These are phyloP conservation scores for Orchesellides sinensis DNA, from an alignment of 2,888 invertebrate species.

Conservation along the genomic window DNA sequence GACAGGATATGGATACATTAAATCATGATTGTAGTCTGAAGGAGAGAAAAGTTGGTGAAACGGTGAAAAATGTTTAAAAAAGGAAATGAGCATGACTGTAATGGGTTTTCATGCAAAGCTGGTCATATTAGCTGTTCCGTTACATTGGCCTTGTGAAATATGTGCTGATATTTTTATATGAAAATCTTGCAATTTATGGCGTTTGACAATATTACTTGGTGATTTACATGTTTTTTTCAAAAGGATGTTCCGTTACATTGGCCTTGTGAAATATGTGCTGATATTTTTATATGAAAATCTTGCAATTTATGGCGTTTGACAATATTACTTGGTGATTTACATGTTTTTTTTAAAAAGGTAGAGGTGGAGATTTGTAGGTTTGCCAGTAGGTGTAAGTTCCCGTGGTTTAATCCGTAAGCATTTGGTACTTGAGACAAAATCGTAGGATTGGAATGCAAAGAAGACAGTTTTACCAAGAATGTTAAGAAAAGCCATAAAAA, in stretches of 20 bases:
- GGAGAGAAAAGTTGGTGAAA: slow-evolving; percentile 1
- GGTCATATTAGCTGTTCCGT: slow-evolving; percentile 45
- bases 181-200: slow-evolving; percentile 12
- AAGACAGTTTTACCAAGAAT: neutral
- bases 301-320: slow-evolving; percentile 28
- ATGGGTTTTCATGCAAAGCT: slow-evolving; percentile 55
- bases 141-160: neutral
- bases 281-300: slow-evolving; percentile 39
- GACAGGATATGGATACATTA: neutral
- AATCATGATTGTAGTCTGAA: slow-evolving; percentile 1
- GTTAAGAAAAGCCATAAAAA: neutral
- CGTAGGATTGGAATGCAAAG: neutral
- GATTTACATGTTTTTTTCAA: too few relatives aligned
- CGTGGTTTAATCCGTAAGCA: slow-evolving; percentile 4
- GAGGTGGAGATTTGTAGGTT: too few relatives aligned
- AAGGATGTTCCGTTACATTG: too few relatives aligned
- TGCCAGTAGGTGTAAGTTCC: too few relatives aligned
- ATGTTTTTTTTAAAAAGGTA: too few relatives aligned
- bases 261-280: slow-evolving; percentile 43
- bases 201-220: slow-evolving; percentile 21
- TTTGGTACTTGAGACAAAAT: neutral
- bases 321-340: neutral
- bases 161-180: slow-evolving; percentile 34
- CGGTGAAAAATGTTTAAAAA: slow-evolving; percentile 10
- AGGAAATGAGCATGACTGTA: slow-evolving; percentile 47